Base-by-base conservation (phyloP, 2,797 vertebrate species). In the Brotula barbata region DNA sequence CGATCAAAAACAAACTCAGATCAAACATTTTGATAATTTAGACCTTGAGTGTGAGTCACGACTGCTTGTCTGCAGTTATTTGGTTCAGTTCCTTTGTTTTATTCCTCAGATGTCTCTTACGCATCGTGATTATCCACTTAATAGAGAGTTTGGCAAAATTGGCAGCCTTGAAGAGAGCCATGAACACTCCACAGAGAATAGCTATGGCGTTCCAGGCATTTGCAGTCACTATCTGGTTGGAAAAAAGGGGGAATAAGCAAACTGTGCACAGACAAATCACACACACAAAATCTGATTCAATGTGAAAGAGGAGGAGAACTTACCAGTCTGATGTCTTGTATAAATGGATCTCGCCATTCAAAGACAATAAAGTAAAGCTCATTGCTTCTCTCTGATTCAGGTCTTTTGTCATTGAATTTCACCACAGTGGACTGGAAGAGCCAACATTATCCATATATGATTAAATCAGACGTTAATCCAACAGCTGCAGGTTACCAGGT, bases 161-260 rank as follows among this genome's bases (percentile, higher is more conserved):
- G 2, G 96, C 95, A 7, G 95, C 97, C 87, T 99, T 99, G 85
- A 99, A 99, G 45, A 99, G 89, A 28, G 95, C 95, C 93, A 99
- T 87, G 75, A 99, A 98, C 68, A 98, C 94, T 0, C 95, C 96
- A 15, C 97, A 99, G 14, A 99, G 94, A 36, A 98, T 95, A 40
- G 95, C 97, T 0, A 96, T 87, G 17, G 90, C 92, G 81, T 94
- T 98, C 97, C 96, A 99, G 34, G 95, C 90, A 52, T 98, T 99
- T 49, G 96, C 97, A 1, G 96, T 98, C 85, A 99, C 89, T 8
- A 99, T 95, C 97, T 99, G 91, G 85, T 58, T 6, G 33, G 43
- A 64, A 17, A 39, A 0, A 36, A 60, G n/a, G 13, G 16, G 13
- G 33, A 22, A 21, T 1, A 20, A 37, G 39, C 5, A 41, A 8